Percentiles rank a stretch among this genome's conserved stretches.
phyloP scores from a whole-genome alignment of 2,888 invertebrate genomes.

The Halictus ligatus region DNA sequence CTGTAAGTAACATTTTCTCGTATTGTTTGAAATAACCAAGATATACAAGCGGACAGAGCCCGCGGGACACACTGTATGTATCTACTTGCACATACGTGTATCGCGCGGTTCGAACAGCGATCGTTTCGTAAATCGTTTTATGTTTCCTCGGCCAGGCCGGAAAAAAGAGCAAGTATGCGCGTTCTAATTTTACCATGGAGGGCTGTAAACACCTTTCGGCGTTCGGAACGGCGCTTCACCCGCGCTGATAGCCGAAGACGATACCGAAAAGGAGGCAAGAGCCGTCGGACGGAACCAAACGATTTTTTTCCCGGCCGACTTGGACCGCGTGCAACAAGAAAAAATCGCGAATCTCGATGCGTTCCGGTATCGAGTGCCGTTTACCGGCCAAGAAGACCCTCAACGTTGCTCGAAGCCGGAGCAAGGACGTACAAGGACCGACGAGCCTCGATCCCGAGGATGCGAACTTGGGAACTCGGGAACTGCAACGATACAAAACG shows the following conservation, averaged over 20 bases:
- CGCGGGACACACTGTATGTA: too few species aligned
- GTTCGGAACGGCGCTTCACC: conserved; percentile 11
- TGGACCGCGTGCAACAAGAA: not conserved
- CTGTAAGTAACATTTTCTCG: too few species aligned
- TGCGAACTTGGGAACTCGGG: not conserved
- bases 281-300: not conserved
- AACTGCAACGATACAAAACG: too few species aligned
- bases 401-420: not conserved
- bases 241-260: not conserved
- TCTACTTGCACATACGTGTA: not conserved
- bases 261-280: not conserved
- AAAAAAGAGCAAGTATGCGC: conserved; percentile 22
- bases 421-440: not conserved
- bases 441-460: not conserved
- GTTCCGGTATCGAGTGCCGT: not conserved
- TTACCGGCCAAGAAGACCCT: conserved; percentile 7
- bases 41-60: too few species aligned
- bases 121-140: conserved; percentile 35
- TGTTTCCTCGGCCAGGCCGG: conserved; percentile 17
- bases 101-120: not conserved
- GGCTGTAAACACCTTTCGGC: conserved; percentile 53
- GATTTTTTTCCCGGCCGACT: not conserved
- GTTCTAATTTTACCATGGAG: conserved; percentile 58
- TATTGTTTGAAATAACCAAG: too few species aligned
- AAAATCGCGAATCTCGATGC: not conserved